Base-by-base conservation (phyloP, 1,140 invertebrate species). In the Amyelois transitella region DNA sequence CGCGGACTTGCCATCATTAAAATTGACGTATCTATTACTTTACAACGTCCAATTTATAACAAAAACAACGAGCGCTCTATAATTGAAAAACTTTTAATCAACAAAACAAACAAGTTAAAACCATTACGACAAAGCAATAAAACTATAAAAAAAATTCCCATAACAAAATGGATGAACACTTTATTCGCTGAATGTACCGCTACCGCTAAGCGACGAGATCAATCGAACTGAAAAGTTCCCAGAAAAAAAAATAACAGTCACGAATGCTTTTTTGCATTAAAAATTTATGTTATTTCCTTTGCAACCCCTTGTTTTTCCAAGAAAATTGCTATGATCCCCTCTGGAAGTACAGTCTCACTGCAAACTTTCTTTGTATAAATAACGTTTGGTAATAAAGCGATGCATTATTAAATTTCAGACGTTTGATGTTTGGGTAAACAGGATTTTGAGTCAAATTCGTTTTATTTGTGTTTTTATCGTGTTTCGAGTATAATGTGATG, bases 331-430 rank as follows among this genome's bases (percentile, higher is more conserved):
- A 64, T 48, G 58, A 52, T 60, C 65, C 65, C 67, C 64, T 59
- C 57, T 18, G 53, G 51, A 54, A 60, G 62, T 58, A 65, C 62
- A 71, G 51, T 57, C 60, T 58, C 66, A 69, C 64, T 62, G 63
- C 58, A 69, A 64, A 69, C 63, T 69, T 68, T 60, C 62, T 59
- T 65, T 64, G 62, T 60, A 60, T 61, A 73, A 73, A 75, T 65
- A 70, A 54, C 69, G 64, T 73, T 71, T 66, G 55, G 60, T 73
- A 72, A 77, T 71, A 75, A 77, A 72, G 62, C 61, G 64, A 70
- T 77, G 71, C 72, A 77, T 75, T 77, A 80, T 77, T 77, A 79
- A 79, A 66, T 73, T 69, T 58, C 44, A 57, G 47, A 60, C 62
- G 66, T 78, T 76, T 80, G 75, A 80, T 75, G 68, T 75, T 22